phyloP scores from a whole-genome alignment of 1,140 invertebrate species.

The Heliconius nattereri region DNA sequence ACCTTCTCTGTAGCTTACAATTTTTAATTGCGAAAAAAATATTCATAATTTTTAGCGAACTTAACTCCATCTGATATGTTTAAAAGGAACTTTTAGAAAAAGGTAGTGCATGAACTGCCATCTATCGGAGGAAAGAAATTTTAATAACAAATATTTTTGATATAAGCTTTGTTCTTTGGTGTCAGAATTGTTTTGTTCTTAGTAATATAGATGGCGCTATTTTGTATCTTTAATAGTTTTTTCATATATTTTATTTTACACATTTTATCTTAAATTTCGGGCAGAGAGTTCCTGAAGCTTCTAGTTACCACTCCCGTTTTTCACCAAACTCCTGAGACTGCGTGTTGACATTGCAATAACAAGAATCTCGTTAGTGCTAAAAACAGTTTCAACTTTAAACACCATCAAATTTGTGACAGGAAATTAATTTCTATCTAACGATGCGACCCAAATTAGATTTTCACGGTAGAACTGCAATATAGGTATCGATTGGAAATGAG shows the following conservation, averaged over 20 bases:
- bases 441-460: slow-evolving; percentile 2
- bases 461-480: too few relatives aligned
- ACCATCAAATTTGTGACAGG: not conserved
- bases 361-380: not conserved
- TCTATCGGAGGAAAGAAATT: not conserved
- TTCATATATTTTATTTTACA: too few relatives aligned
- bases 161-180: not conserved
- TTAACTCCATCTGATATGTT: not conserved
- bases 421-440: not conserved
- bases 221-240: not conserved
- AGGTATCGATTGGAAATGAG: slow-evolving; percentile 5
- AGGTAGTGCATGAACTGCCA: not conserved
- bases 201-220: not conserved
- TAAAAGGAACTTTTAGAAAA: not conserved
- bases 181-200: not conserved
- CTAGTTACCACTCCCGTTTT: not conserved
- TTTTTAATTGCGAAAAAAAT: too few relatives aligned
- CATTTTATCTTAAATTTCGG: not conserved
- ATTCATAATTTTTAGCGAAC: not conserved
- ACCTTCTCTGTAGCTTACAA: fast-evolving
- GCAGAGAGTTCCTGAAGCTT: too few relatives aligned
- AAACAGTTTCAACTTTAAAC: not conserved
- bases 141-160: not conserved
- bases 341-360: not conserved
- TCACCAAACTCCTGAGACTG: too few relatives aligned